phyloP scores from a whole-genome alignment of 2,113 vertebrate species.

The Rhombomys opimus region DNA sequence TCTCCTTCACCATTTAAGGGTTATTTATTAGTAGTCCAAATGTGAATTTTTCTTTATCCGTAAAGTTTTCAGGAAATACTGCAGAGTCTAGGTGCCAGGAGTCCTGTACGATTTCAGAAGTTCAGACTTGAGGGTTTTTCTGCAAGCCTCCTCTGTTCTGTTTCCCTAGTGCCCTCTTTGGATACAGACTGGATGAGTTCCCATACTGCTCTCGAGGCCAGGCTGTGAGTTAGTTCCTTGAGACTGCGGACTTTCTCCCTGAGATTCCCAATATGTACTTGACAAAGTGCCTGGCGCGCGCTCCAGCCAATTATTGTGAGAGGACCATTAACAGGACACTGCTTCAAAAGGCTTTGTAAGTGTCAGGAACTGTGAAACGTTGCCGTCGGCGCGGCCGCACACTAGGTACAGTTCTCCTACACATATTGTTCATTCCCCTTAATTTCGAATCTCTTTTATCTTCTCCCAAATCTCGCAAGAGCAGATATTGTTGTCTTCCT shows the following conservation, averaged over 20 bases:
- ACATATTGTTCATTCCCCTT: not conserved
- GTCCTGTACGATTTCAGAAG: not conserved
- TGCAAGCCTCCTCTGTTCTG: not conserved
- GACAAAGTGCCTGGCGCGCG: not conserved
- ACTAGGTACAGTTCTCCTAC: not conserved
- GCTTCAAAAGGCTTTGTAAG: not conserved
- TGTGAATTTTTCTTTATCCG: not conserved
- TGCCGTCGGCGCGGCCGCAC: not conserved
- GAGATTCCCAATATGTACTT: not conserved
- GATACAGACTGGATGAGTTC: not conserved
- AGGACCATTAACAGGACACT: not conserved
- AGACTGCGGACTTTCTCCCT: not conserved
- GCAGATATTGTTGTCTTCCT: conserved; percentile 9
- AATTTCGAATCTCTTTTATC: not conserved
- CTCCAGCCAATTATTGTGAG: not conserved
- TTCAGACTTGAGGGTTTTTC: not conserved
- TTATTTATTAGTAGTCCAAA: not conserved
- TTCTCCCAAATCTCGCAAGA: not conserved
- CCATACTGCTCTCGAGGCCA: not conserved
- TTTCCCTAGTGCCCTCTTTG: not conserved
- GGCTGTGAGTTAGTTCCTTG: not conserved
- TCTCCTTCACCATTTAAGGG: not conserved
- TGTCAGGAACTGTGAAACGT: not conserved
- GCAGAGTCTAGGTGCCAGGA: not conserved
- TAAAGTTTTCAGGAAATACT: not conserved